phyloP scores from a whole-genome alignment of 2,888 invertebrate species.

The Cerastis rubricosa region DNA sequence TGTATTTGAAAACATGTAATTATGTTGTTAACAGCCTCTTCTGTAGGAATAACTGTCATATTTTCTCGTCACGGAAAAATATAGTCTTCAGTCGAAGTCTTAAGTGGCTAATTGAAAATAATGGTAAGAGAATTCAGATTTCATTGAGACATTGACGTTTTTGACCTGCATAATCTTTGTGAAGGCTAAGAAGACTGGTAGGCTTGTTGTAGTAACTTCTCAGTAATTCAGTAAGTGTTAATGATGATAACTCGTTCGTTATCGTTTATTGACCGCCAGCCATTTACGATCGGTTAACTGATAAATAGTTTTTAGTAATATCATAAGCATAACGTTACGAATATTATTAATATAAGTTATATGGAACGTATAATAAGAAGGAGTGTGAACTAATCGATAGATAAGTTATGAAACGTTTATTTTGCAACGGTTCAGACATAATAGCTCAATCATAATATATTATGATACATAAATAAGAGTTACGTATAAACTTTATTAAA shows the following conservation, averaged over 20 bases:
- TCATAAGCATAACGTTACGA: conserved; percentile 51
- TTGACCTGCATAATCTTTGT: conserved; percentile 48
- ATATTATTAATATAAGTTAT: conserved; percentile 38
- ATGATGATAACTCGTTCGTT: conserved; percentile 70
- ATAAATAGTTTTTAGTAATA: conserved; percentile 62
- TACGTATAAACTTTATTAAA: conserved; percentile 39
- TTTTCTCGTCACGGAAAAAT: conserved; percentile 39
- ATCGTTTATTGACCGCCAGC: conserved; percentile 74
- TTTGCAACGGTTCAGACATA: conserved; percentile 47
- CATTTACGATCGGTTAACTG: conserved; percentile 59
- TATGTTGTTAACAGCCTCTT: conserved; percentile 43
- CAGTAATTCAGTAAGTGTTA: conserved; percentile 58
- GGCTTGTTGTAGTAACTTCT: conserved; percentile 43
- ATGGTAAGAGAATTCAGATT: conserved; percentile 15
- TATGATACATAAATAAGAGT: conserved; percentile 37
- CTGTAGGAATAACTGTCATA: conserved; percentile 19
- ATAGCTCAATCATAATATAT: conserved; percentile 47
- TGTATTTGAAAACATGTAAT: conserved; percentile 31
- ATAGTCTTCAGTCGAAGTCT: conserved; percentile 15
- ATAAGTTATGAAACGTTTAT: conserved; percentile 57
- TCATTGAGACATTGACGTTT: conserved; percentile 25
- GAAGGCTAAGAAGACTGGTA: conserved; percentile 35
- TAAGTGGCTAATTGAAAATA: conserved; percentile 21
- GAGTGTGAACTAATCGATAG: conserved; percentile 36
- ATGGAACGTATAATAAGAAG: too few relatives aligned